Percentiles rank a stretch among this genome's conserved stretches.
phyloP scores from a whole-genome alignment of 2,113 vertebrate species.

The Bolborhynchus lineola region DNA sequence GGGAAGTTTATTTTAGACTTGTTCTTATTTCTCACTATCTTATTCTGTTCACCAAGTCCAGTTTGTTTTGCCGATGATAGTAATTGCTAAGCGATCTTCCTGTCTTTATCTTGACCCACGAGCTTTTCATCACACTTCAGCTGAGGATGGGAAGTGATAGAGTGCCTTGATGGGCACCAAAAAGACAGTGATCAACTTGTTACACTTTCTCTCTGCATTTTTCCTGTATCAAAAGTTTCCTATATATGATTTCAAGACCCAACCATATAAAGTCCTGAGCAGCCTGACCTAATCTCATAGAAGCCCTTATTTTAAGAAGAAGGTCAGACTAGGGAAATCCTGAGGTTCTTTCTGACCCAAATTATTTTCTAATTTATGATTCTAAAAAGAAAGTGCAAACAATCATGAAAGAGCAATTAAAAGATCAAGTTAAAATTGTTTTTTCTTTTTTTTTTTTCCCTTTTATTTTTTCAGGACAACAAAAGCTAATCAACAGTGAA shows the following conservation, averaged over 20 bases:
- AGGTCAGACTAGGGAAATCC: not conserved
- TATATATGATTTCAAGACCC: not conserved
- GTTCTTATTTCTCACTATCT: not conserved
- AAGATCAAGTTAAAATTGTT: not conserved
- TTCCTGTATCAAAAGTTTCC: not conserved
- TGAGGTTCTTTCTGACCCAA: not conserved
- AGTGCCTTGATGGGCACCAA: not conserved
- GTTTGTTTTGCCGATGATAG: not conserved
- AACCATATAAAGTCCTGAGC: not conserved
- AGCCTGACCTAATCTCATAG: not conserved
- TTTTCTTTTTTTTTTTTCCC: not conserved
- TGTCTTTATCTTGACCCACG: not conserved
- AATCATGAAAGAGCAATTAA: not conserved
- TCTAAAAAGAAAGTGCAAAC: not conserved
- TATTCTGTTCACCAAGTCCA: rapidly evolving
- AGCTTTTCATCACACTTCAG: not conserved
- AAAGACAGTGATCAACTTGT: not conserved
- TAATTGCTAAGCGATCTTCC: not conserved
- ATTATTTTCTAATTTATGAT: not conserved
- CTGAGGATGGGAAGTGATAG: not conserved
- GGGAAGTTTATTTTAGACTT: not conserved
- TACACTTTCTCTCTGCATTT: not conserved
- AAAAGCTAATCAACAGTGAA: not conserved
- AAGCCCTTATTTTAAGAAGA: not conserved
- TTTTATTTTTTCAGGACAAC: not conserved